Evolutionary conservation across 2,113 vertebrate genomes (phyloP), one percentile per base, ranked within the genome.

Genomic region (Sclerurus mexicanus): DNA sequence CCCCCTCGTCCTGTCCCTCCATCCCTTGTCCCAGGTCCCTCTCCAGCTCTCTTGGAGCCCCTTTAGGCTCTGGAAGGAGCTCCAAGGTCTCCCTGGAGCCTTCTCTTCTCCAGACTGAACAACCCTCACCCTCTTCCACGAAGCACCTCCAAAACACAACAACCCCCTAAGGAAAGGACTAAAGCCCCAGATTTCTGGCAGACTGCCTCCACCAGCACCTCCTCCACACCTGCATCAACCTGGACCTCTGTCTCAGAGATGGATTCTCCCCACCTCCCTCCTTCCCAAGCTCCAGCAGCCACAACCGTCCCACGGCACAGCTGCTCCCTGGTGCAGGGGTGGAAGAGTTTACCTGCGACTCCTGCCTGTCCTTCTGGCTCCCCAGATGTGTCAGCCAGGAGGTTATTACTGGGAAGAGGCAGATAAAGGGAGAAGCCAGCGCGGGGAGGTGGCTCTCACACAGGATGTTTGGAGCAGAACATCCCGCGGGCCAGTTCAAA

Each of bases 381-480:
- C 71, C 77, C 60, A 89, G 86, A 35, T 83, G 80, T 67, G 81
- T 44, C 89, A 91, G 49, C 9, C 5, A 87, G 75, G 90, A 94
- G 56, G 46, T 42, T 76, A 18, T 91, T 79, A 60, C 80, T 84
- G 78, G 25, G 49, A 58, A 77, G 73, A 67, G 80, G 56, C 55
- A 92, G 94, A 92, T 94, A 92, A 95, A 87, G 60, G 87, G 84
- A 92, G 74, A 86, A 92, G 84, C n/a, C 85, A 88, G n/a, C 31
- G 12, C 0, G 9, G 94, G 95, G 96, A 95, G 94, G 97, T 86
- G 87, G 35, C 93, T 80, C 66, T 88, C 44, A 74, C 75, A 95
- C 90, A 91, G 87, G 94, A 95, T 93, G 94, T 95, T 96, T 94
- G 50, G 79, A 90, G 88, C 42, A 0, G 12, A 80, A 53, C 80